These are phyloP conservation scores for Machimus atricapillus DNA, from an alignment of 2,888 invertebrate genomes.

Conservation along the genomic window DNA sequence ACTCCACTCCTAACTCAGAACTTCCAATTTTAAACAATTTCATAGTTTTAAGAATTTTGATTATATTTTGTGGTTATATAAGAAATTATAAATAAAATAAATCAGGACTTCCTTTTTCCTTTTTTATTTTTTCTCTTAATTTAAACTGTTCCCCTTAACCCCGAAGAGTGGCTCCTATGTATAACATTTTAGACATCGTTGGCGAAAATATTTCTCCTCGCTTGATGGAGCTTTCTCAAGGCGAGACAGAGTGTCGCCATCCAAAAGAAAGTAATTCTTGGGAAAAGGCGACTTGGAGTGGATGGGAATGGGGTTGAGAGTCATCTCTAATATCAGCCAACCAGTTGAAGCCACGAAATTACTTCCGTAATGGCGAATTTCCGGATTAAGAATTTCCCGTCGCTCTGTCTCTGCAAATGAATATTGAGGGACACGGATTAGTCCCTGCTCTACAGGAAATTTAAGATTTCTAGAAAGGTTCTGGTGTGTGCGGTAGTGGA, in stretches of 20 bases:
- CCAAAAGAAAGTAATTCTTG: neutral
- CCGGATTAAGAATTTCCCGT: neutral
- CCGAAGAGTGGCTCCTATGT: neutral
- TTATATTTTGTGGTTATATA: no score
- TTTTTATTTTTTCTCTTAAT: neutral
- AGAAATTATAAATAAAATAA: neutral
- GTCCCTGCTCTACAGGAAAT: neutral
- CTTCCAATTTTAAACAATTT: no score
- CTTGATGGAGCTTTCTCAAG: neutral
- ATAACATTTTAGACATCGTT: neutral
- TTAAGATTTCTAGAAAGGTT: neutral
- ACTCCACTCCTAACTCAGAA: no score
- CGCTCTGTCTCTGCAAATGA: neutral
- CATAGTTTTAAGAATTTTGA: no score
- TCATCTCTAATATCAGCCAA: neutral
- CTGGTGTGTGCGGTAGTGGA: neutral
- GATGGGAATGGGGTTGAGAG: neutral
- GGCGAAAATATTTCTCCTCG: neutral
- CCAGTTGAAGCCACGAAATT: neutral
- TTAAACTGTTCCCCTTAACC: neutral
- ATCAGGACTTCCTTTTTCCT: no score
- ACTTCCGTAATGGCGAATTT: neutral
- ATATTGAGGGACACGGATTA: neutral
- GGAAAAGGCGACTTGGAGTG: neutral
- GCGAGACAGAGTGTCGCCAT: neutral